Base-by-base conservation (phyloP, 2,113 vertebrate species). In the Cochlearius cochlearius region DNA sequence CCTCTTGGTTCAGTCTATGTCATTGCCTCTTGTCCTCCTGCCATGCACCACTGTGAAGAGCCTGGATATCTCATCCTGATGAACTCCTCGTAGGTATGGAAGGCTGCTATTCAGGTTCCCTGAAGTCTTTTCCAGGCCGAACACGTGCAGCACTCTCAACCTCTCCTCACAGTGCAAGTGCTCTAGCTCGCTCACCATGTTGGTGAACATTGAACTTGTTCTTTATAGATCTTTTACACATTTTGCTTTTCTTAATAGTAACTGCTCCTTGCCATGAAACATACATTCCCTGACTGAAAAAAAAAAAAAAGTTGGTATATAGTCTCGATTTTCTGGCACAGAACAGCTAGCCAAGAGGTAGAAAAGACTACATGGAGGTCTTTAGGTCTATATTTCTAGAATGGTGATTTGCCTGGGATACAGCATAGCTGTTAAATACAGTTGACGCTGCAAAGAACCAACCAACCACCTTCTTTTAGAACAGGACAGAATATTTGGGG, bases 21-120 rank as follows among this genome's bases (percentile, higher is more conserved):
- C 32, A 34, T 4, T 30, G 29, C 32, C 12, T 47, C 64, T 26
- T 14, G 32, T 56, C 49, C 56, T 83, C 29, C 39, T 36, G 52
- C 22, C 66, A 34, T 0, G 0, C 29, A 64, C 2, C 12, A 1
- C 36, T 5, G 30, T 12, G 36, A 45, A 3, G 9, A 71, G 38
- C 52, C 38, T 18, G 39, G 27, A 14, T 7, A 15, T 10, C 27
- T 19, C 34, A 41, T 2, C 38, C 15, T 4, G 5, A 23, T 8
- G 63, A 86, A 6, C 32, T 41, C 30, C 67, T 17, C 22, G 14
- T 0, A 8, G 43, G 14, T 26, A 2, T 3, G 16, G 22, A 52
- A 50, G 6, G 43, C 58, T 64, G 43, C 53, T 60, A 12, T 52
- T 21, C 50, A 17, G 26, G 4, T 4, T 30, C 64, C 76, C 66